Conservation (phyloP, 2,888 invertebrate species). For the Drosophila prolongata region DNA sequence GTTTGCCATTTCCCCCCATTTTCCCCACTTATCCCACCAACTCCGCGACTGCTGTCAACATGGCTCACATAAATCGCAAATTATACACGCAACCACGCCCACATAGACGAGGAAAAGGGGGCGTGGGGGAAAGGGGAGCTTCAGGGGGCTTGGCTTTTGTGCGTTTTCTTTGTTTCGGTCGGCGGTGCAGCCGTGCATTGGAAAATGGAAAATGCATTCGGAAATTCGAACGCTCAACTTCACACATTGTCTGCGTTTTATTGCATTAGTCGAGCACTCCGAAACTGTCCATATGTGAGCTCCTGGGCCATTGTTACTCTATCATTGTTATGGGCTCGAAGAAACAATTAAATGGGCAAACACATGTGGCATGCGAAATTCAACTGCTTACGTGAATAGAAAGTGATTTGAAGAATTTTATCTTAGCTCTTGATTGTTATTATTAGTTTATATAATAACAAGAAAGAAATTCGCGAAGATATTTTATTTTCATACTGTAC, state of each 20-base stretch:
- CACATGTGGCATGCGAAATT: neutral
- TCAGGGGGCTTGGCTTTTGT: constrained; percentile 57
- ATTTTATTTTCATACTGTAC: too few relatives aligned
- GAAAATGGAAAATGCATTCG: constrained; percentile 72
- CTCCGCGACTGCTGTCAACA: constrained; percentile 51
- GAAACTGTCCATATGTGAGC: constrained; percentile 16
- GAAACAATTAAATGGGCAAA: constrained; percentile 19
- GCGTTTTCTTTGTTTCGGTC: constrained; percentile 46
- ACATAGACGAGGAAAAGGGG: constrained; percentile 8
- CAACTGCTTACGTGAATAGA: neutral
- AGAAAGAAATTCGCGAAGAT: too few relatives aligned
- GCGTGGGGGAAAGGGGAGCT: neutral
- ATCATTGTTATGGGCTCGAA: constrained; percentile 2
- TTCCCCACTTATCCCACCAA: neutral
- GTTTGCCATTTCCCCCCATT: constrained; percentile 36
- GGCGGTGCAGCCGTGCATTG: constrained; percentile 51
- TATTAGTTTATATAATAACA: too few relatives aligned
- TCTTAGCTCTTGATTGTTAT: too few relatives aligned
- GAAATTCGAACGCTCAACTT: constrained; percentile 73
- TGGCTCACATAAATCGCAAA: constrained; percentile 75
- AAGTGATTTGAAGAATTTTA: too few relatives aligned
- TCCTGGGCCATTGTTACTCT: constrained; percentile 19
- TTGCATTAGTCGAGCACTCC: constrained; percentile 60
- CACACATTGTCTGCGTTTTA: constrained; percentile 77
- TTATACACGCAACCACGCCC: constrained; percentile 74